phyloP scores from a whole-genome alignment of 2,797 vertebrate species.

The Anguilla anguilla region DNA sequence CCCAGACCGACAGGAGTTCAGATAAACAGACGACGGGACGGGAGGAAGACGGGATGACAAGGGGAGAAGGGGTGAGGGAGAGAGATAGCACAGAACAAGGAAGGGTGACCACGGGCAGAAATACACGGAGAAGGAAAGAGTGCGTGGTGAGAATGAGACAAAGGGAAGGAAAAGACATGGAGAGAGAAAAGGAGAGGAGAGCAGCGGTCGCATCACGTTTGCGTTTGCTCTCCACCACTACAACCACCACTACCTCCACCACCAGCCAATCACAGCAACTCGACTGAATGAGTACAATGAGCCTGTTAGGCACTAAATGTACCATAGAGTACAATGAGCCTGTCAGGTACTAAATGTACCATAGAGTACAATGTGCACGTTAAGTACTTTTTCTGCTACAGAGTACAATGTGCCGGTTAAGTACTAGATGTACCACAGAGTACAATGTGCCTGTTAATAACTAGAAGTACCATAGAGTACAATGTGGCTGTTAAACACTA shows the following conservation, averaged over 20 bases:
- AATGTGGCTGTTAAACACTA: too few species aligned
- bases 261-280: conserved; percentile 33
- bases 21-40: conserved; percentile 5
- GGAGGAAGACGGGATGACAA: neutral
- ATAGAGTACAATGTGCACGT: too few species aligned
- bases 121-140: conserved; percentile 26
- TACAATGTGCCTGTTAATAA: too few species aligned
- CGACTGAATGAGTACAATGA: too few species aligned
- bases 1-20: conserved; percentile 44
- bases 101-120: neutral
- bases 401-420: too few species aligned
- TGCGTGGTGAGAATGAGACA: conserved; percentile 6
- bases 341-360: too few species aligned
- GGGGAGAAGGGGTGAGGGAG: neutral
- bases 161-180: neutral
- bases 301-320: too few species aligned
- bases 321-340: too few species aligned
- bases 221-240: neutral
- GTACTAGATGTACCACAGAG: too few species aligned
- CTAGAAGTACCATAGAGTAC: too few species aligned
- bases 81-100: neutral
- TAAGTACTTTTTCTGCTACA: too few species aligned
- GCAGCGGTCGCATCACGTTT: neutral
- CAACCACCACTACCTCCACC: neutral
- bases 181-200: neutral